Conservation (phyloP, 2,113 vertebrate genomes). For the Bucco capensis region DNA sequence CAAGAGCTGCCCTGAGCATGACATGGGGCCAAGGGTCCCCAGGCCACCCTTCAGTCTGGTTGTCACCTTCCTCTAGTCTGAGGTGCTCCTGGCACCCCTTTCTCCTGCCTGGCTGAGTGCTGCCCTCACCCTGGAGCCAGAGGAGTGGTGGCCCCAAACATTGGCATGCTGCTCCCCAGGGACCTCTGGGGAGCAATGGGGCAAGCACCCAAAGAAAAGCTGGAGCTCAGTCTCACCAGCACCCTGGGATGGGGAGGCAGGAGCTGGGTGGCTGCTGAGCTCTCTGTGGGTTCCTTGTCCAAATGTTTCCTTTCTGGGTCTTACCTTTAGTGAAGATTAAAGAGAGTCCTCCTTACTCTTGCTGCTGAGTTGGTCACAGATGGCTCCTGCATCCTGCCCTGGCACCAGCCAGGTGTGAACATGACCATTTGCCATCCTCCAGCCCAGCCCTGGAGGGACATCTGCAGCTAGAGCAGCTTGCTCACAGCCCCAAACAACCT, state of each 20-base stretch:
- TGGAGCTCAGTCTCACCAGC: rapidly evolving
- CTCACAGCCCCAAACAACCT: too few species aligned
- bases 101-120: too few species aligned
- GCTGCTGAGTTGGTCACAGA: rapidly evolving
- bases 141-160: neutral
- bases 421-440: neutral
- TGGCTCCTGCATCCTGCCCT: neutral
- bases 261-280: neutral
- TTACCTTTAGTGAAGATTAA: neutral
- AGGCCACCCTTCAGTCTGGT: neutral
- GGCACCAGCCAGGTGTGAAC: too few species aligned
- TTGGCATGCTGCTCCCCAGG: neutral
- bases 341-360: rapidly evolving
- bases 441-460: neutral
- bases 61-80: neutral
- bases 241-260: neutral
- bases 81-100: neutral
- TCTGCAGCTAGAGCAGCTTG: too few species aligned
- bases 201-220: neutral
- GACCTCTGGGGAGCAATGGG: neutral
- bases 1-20: neutral
- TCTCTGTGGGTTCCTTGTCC: neutral
- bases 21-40: neutral
- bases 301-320: neutral
- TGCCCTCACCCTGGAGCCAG: neutral